Conservation (phyloP, 2,797 vertebrate species). For the Ambastaia sidthimunki region DNA sequence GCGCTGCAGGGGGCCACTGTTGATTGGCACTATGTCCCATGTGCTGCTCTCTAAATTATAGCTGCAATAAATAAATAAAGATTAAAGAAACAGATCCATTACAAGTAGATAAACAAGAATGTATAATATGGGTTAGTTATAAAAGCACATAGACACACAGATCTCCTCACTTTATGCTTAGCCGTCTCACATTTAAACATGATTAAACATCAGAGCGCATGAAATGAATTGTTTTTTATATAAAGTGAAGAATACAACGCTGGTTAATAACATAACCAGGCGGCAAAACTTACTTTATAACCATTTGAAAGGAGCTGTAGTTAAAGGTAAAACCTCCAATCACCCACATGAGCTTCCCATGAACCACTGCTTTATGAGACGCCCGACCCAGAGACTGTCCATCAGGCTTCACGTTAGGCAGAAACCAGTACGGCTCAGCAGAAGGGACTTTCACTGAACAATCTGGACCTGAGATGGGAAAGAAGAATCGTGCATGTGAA, state of each 20-base stretch:
- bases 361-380: constrained; percentile 92
- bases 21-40: constrained; percentile 91
- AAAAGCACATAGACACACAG: too few relatives aligned
- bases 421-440: constrained; percentile 94
- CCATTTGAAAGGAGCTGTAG: constrained; percentile 98
- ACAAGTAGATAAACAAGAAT: background rate
- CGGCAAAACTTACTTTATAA: constrained; percentile 88
- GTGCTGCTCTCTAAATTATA: constrained; percentile 95
- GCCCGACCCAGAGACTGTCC: constrained; percentile 93
- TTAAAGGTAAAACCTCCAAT: constrained; percentile 97
- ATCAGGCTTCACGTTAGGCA: constrained; percentile 95
- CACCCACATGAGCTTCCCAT: constrained; percentile 98
- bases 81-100: constrained; percentile 7
- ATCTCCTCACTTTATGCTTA: too few relatives aligned
- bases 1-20: constrained; percentile 90
- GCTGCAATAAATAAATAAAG: constrained; percentile 71
- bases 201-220: background rate
- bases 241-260: background rate
- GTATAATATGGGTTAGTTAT: background rate
- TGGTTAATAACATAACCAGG: background rate
- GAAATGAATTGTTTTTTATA: background rate
- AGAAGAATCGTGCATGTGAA: background rate
- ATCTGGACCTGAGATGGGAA: constrained; percentile 84
- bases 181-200: background rate
- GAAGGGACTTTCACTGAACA: constrained; percentile 95